phyloP scores from a whole-genome alignment of 2,113 vertebrate genomes.

The Dicaeum eximium region DNA sequence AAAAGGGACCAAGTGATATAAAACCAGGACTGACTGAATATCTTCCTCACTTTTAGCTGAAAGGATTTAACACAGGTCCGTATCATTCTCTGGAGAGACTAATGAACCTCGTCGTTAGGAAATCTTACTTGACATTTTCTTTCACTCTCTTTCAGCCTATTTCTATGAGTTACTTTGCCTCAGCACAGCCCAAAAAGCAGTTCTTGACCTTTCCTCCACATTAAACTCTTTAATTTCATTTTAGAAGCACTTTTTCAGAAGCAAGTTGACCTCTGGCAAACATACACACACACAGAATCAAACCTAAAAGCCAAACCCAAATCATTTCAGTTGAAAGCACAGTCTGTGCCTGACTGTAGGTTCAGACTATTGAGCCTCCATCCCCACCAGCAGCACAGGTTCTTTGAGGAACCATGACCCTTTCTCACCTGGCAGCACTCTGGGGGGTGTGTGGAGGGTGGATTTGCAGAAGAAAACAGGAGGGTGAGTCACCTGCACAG shows the following conservation, averaged over 20 bases:
- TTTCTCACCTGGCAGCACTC: not conserved
- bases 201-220: constrained; percentile 3
- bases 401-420: not conserved
- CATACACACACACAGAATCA: not conserved
- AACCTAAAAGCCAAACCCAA: not conserved
- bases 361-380: not conserved
- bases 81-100: not conserved
- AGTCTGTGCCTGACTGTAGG: not conserved
- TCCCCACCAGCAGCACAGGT: not conserved
- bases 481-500: not conserved
- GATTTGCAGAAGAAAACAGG: not conserved
- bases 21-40: not conserved
- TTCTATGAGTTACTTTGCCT: constrained; percentile 4
- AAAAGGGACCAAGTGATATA: not conserved
- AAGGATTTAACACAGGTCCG: not conserved
- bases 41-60: not conserved
- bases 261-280: constrained; percentile 7
- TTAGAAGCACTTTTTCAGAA: not conserved
- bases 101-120: constrained; percentile 7
- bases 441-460: too few species aligned
- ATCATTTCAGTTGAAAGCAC: not conserved
- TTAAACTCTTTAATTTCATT: constrained; percentile 26
- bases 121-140: constrained; percentile 47
- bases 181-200: not conserved
- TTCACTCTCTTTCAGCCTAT: constrained; percentile 20